Evolutionary conservation across 2,797 vertebrate genomes (phyloP).

Genomic region (Mastacembelus armatus): DNA sequence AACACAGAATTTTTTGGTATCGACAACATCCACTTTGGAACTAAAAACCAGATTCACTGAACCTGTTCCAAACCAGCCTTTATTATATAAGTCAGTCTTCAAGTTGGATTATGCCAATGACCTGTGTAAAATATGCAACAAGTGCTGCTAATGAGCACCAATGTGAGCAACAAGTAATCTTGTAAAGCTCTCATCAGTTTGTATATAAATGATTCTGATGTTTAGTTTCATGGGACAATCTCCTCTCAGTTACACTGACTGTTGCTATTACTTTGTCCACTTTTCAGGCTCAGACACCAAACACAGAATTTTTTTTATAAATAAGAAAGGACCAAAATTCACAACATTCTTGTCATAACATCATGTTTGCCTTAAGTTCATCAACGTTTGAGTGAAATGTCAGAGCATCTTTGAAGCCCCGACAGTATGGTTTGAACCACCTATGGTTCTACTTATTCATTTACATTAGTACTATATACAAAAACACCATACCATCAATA

Average conservation of each 20-base stretch:
- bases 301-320: not conserved
- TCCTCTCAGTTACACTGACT: too few species aligned
- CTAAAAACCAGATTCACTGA: not conserved
- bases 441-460: too few species aligned
- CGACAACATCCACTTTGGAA: not conserved
- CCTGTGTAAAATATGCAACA: too few species aligned
- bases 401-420: not conserved
- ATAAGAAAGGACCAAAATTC: not conserved
- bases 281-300: not conserved
- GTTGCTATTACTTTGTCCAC: too few species aligned
- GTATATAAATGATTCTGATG: conserved; percentile 14
- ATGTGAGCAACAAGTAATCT: too few species aligned
- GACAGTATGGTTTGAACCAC: too few species aligned
- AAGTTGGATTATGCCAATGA: conserved; percentile 26
- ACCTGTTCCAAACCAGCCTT: too few species aligned
- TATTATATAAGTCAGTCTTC: conserved; percentile 14
- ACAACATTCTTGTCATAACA: too few species aligned
- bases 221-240: not conserved
- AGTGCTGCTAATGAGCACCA: too few species aligned
- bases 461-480: too few species aligned
- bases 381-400: not conserved
- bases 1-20: not conserved
- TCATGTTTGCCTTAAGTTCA: not conserved
- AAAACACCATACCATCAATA: not conserved
- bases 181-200: conserved; percentile 21